These are phyloP conservation scores for Habropoda laboriosa DNA, from an alignment of 1,140 invertebrate species.

Conservation along the genomic window DNA sequence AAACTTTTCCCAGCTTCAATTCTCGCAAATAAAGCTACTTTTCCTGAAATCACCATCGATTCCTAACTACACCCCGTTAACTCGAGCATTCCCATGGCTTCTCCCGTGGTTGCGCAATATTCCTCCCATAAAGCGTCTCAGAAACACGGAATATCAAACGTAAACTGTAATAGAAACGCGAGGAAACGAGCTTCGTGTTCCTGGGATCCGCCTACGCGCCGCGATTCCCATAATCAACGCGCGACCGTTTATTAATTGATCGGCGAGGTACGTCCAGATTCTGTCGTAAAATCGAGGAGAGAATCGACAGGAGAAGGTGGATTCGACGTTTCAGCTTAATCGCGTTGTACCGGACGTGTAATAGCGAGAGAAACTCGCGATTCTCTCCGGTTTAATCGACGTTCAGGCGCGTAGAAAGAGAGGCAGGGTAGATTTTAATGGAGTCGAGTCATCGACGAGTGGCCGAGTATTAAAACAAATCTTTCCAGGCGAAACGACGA, in stretches of 20 bases:
- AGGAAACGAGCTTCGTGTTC: not conserved
- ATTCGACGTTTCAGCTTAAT: constrained; percentile 44
- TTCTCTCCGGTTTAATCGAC: constrained; percentile 48
- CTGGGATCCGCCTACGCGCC: constrained; percentile 22
- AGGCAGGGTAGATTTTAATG: constrained; percentile 49
- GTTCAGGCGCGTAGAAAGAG: constrained; percentile 5
- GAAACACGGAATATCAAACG: not conserved
- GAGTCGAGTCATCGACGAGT: constrained; percentile 44
- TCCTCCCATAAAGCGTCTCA: not conserved
- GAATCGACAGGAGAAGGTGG: constrained; percentile 5
- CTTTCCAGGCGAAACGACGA: constrained; percentile 40
- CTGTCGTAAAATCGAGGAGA: not conserved
- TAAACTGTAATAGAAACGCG: not conserved
- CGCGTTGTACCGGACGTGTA: constrained; percentile 13
- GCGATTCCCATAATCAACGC: constrained; percentile 36
- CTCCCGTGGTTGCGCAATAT: not conserved
- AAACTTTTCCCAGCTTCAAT: no score
- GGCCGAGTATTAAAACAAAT: constrained; percentile 61
- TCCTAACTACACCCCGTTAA: not conserved
- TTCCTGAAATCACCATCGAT: no score
- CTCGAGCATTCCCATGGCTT: constrained; percentile 1
- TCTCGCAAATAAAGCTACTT: no score
- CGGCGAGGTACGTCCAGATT: not conserved
- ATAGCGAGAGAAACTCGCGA: not conserved
- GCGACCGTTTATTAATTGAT: constrained; percentile 55